Conservation (phyloP, 2,888 invertebrate genomes). For the Branchinecta sandiegonensis region DNA sequence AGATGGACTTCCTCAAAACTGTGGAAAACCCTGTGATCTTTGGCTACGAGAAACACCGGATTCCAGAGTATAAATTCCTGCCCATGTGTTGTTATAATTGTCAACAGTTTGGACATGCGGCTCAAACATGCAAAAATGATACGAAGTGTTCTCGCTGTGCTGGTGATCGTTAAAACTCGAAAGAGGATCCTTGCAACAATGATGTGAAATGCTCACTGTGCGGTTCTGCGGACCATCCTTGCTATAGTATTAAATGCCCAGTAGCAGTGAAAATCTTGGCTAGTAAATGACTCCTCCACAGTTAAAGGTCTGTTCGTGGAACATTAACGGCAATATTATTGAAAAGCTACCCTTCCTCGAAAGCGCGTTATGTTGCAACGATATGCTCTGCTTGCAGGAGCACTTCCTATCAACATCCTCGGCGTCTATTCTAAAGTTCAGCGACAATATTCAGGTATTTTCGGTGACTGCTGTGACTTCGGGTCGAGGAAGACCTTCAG, state of each 20-base stretch:
- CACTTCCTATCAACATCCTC: constrained; percentile 1
- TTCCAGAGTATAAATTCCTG: background rate
- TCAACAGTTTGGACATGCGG: constrained; percentile 3
- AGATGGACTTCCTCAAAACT: background rate
- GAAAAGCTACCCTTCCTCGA: constrained; percentile 7
- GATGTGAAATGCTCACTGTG: background rate
- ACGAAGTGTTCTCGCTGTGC: background rate
- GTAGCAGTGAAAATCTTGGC: background rate
- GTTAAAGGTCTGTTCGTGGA: too few species aligned
- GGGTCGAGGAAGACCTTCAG: background rate
- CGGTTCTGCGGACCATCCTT: background rate
- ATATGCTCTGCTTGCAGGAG: constrained; percentile 1
- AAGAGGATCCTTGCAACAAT: too few species aligned
- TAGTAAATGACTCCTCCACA: background rate
- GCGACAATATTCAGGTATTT: background rate
- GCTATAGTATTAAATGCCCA: background rate
- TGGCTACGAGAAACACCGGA: background rate
- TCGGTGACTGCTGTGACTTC: background rate
- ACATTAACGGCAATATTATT: background rate
- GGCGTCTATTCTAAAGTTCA: background rate
- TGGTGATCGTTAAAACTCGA: background rate
- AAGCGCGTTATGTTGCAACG: background rate
- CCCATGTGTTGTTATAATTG: background rate
- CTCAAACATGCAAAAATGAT: constrained; percentile 5
- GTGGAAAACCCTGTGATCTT: background rate